phyloP scores from a whole-genome alignment of 2,797 vertebrate species.

The Microctenopoma lineatum region DNA sequence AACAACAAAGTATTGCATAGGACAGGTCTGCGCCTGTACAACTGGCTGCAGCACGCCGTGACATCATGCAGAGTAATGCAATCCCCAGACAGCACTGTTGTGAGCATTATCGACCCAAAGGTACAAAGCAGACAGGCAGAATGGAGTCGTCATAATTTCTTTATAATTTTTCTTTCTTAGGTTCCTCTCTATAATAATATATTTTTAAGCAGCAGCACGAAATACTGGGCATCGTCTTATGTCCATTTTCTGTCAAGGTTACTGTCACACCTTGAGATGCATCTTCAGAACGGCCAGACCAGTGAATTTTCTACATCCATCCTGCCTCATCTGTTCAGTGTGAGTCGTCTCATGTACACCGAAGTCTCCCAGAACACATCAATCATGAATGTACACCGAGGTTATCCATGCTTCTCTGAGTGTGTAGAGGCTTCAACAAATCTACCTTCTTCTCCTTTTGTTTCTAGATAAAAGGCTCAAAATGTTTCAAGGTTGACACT shows the following conservation, averaged over 20 bases:
- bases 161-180: constrained; percentile 7
- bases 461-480: constrained; percentile 39
- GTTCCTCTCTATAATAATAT: background rate
- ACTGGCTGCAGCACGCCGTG: constrained; percentile 55
- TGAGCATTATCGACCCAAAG: constrained; percentile 35
- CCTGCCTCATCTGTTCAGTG: constrained; percentile 60
- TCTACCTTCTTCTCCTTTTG: constrained; percentile 30
- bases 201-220: constrained; percentile 27
- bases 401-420: constrained; percentile 33
- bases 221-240: constrained; percentile 13
- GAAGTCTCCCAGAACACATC: constrained; percentile 54
- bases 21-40: constrained; percentile 71
- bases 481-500: constrained; percentile 16
- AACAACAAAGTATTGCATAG: constrained; percentile 61
- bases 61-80: constrained; percentile 55
- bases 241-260: constrained; percentile 51
- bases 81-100: constrained; percentile 42
- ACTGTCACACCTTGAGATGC: constrained; percentile 42
- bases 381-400: constrained; percentile 46
- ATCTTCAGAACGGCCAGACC: constrained; percentile 50
- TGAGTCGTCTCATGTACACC: constrained; percentile 57
- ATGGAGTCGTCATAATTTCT: background rate
- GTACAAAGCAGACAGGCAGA: constrained; percentile 9
- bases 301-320: constrained; percentile 49
- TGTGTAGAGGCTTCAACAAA: constrained; percentile 37